Base-by-base conservation (phyloP, 2,888 invertebrate genomes). In the Argyra leucocephala region DNA sequence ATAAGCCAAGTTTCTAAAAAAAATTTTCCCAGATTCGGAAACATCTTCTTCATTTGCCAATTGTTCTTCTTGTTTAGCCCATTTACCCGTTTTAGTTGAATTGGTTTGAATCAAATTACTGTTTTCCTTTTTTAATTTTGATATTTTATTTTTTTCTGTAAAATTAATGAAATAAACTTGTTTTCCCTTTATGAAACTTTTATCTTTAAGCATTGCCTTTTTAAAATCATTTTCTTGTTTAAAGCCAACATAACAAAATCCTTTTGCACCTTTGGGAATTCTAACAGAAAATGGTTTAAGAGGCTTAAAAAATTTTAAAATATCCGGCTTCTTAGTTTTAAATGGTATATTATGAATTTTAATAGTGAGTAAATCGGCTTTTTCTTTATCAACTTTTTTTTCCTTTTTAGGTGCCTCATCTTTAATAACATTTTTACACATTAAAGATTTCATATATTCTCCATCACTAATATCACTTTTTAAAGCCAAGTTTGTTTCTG, bases 221-320 rank as follows among this genome's bases (percentile, higher is more conserved):
- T 87, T 87, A 73, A 90, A 83, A 69, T 90, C 89, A 68, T 85
- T 87, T 74, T 94, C 91, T 4, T 86, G 88, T 76, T 88, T 87
- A 73, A 96, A 96, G 2, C 93, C 93, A n/a, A 92, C 89, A 81
- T 89, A 96, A 58, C 93, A 95, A 73, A 95, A 89, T 7, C 94
- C 93, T 74, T 88, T 87, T 2, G 89, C 82, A 71, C 88, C 83
- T n/a, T 83, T 76, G 0, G 94, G 93, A 60, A 94, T 79, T 68
- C 93, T 83, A 65, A 96, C 88, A 4, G 91, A 89, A 74, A 85
- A 88, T 1, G 90, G 85, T 69, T 88, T 88, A 7, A 91, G 73
- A 0, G 93, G 93, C 72, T 87, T 85, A 71, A 96, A 92, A 75
- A 96, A 95, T 69, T 88, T 86, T 74, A 90, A 88, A 3, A 96